Evolutionary conservation across 2,797 vertebrate genomes (phyloP).

Genomic region (Phoxinus dragarum): DNA sequence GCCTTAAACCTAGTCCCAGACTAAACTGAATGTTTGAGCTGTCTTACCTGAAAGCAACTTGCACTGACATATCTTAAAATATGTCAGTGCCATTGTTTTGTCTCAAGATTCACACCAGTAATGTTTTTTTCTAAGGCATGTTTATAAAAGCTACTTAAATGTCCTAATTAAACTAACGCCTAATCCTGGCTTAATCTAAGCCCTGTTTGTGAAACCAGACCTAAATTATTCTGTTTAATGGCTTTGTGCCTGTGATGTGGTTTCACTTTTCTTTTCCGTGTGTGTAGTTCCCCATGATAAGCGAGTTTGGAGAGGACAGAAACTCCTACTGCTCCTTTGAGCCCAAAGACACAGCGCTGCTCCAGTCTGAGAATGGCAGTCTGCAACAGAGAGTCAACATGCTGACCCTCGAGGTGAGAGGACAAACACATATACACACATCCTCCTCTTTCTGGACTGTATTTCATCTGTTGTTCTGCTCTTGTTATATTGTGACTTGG

Average conservation of each 20-base stretch:
- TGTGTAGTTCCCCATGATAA: constrained; percentile 91
- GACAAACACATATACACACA: constrained; percentile 6
- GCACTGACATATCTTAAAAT: too few relatives aligned
- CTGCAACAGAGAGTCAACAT: constrained; percentile 92
- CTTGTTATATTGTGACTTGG: neutral
- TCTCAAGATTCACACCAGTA: too few relatives aligned
- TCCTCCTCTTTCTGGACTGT: neutral
- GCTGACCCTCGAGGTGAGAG: constrained; percentile 91
- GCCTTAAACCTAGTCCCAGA: too few relatives aligned
- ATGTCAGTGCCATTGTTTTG: too few relatives aligned
- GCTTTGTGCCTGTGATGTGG: neutral
- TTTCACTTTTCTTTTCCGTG: neutral
- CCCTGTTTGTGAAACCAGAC: too few relatives aligned
- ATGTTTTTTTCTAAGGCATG: too few relatives aligned
- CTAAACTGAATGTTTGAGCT: too few relatives aligned
- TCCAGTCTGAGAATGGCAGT: constrained; percentile 92
- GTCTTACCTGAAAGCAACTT: too few relatives aligned
- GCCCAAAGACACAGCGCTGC: constrained; percentile 90
- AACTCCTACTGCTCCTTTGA: constrained; percentile 93
- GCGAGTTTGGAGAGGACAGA: constrained; percentile 90
- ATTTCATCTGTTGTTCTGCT: constrained; percentile 24
- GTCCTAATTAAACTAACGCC: too few relatives aligned
- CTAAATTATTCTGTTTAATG: neutral
- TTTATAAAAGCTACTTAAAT: too few relatives aligned
- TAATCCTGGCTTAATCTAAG: too few relatives aligned